phyloP scores from a whole-genome alignment of 2,888 invertebrate genomes.

The Acronicta aceris region DNA sequence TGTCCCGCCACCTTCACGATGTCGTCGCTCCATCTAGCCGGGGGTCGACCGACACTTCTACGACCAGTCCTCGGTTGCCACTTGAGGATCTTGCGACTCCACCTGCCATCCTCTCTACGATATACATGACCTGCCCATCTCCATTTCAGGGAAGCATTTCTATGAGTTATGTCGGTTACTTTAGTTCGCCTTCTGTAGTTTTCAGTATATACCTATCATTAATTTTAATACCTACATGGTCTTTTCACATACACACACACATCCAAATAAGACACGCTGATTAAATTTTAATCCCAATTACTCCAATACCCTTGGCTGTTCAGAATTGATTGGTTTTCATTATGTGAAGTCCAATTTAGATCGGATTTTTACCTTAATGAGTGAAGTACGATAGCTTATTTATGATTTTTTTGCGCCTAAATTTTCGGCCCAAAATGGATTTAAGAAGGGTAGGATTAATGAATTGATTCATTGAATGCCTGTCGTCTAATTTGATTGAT shows the following conservation, averaged over 20 bases:
- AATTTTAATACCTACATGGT: constrained; percentile 40
- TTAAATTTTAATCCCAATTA: constrained; percentile 59
- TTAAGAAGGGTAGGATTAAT: constrained; percentile 40
- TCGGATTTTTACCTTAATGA: constrained; percentile 56
- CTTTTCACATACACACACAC: constrained; percentile 19
- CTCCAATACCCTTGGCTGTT: constrained; percentile 47
- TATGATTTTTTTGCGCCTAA: constrained; percentile 44
- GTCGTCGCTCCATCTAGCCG: no score
- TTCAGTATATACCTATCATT: constrained; percentile 35
- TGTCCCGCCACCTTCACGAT: no score
- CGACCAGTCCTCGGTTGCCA: no score
- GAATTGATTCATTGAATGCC: constrained; percentile 28
- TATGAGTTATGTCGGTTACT: no score
- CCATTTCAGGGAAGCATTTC: no score
- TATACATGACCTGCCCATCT: no score
- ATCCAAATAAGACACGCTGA: constrained; percentile 42
- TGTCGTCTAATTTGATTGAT: constrained; percentile 30
- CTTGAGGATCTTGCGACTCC: no score
- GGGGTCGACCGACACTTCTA: no score
- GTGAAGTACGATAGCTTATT: constrained; percentile 48
- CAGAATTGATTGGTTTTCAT: constrained; percentile 54
- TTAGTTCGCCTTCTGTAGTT: no score
- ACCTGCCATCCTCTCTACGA: no score
- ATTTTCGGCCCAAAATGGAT: constrained; percentile 39
- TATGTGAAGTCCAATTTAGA: constrained; percentile 44